A percentile compares a stretch with the other conserved stretches of the same genome.
These are phyloP conservation scores for Neogale vison DNA, from an alignment of 2,113 vertebrate species.

Conservation along the genomic window DNA sequence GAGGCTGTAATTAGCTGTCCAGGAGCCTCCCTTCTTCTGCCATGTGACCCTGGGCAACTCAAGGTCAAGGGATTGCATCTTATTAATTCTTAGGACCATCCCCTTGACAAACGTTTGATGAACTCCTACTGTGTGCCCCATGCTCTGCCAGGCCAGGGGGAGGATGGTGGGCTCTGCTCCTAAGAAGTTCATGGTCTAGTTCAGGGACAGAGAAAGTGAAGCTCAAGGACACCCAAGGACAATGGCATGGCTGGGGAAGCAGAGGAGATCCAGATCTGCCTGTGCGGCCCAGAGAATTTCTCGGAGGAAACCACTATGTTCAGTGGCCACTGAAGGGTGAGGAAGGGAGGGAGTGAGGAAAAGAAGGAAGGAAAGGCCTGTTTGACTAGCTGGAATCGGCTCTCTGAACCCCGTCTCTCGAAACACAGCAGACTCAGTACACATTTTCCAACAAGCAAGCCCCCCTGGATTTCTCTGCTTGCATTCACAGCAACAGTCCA, in stretches of 20 bases:
- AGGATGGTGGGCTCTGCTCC: neutral
- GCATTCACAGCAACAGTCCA: neutral
- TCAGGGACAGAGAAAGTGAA: neutral
- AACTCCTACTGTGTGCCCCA: neutral
- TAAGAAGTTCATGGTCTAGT: neutral
- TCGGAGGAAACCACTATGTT: neutral
- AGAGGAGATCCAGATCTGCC: neutral
- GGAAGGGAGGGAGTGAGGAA: neutral
- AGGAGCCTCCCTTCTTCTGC: neutral
- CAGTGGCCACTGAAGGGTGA: neutral
- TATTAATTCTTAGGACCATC: too few species aligned
- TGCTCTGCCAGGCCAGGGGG: neutral
- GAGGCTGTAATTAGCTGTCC: too few species aligned
- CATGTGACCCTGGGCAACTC: rapidly evolving
- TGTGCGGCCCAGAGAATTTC: rapidly evolving
- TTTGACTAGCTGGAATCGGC: neutral
- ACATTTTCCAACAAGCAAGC: rapidly evolving
- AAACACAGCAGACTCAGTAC: neutral
- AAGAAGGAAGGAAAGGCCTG: too few species aligned
- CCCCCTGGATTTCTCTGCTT: neutral
- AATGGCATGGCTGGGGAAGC: neutral
- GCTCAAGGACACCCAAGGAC: rapidly evolving
- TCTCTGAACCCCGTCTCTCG: rapidly evolving
- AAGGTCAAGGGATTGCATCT: too few species aligned
- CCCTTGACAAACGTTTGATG: neutral